Evolutionary conservation across 2,888 invertebrate genomes (phyloP), one percentile per base, ranked within the genome.

Genomic region (Acanthopleura granulata): DNA sequence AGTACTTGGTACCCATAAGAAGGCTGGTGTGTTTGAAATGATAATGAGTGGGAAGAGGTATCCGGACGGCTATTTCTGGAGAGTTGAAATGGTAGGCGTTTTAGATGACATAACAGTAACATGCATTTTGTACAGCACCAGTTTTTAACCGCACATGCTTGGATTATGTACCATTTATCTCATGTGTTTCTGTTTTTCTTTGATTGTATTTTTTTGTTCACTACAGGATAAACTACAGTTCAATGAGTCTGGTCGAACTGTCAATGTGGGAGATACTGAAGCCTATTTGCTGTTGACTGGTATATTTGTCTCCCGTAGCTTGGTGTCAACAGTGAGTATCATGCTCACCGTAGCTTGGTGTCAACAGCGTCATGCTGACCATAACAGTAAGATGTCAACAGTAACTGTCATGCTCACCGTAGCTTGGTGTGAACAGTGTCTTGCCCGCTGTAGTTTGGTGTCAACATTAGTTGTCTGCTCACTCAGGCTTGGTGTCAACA

Each of bases 61-160:
- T 79, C 88, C 88, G 18, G 84, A 86, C 69, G 88, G 88, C 15
- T 89, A 89, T 72, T 88, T 89, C 80, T 89, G 88, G 88, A 83
- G 87, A 71, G 83, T 84, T 4, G 89, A 89, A 78, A 80, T 85
- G 83, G 88, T 88, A 81, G 79, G 57, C 12, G 40, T 40, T 40
- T 40, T 40, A 9, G 40, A 40, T 40, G 3, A 40, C 40, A 40
- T 9, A 40, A 9, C n/a, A n/a, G n/a, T n/a, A 40, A 9, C 9
- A 9, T 40, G 9, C 4, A 40, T 40, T 40, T 9, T 40, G 40
- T 9, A 40, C 40, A 40, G 4, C 40, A 40, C 9, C 40, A 40
- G n/a, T n/a, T n/a, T n/a, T n/a, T n/a, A n/a, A n/a, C n/a, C n/a
- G n/a, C n/a, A n/a, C n/a, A n/a, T n/a, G n/a, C n/a, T n/a, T n/a